phyloP scores from a whole-genome alignment of 37 sponge, comb jelly and placozoan species.

The Bolinopsis microptera region DNA sequence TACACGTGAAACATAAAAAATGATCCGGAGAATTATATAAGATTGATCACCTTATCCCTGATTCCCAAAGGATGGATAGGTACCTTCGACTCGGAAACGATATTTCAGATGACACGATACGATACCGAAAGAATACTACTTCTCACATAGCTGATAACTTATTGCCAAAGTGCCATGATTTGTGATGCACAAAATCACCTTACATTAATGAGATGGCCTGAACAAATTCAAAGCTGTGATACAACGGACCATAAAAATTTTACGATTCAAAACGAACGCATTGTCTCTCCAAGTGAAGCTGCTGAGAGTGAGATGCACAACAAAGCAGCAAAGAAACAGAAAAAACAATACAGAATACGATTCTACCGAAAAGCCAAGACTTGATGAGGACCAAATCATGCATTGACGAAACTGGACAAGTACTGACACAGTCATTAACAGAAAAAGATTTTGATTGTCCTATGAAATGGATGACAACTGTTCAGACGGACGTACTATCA shows the following conservation, averaged over 20 bases:
- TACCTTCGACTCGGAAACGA: background rate
- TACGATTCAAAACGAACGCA: background rate
- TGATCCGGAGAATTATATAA: background rate
- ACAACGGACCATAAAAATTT: background rate
- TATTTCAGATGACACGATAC: background rate
- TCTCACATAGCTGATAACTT: background rate
- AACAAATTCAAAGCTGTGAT: background rate
- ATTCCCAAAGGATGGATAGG: background rate
- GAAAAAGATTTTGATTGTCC: background rate
- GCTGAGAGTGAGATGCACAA: background rate
- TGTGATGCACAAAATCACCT: background rate
- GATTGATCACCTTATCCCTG: background rate
- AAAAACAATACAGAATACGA: background rate
- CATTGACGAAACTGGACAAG: background rate
- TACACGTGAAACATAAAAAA: background rate
- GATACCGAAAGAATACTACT: background rate
- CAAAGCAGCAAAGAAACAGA: background rate
- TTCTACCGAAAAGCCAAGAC: background rate
- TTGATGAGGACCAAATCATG: background rate
- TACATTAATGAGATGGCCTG: background rate
- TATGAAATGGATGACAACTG: background rate
- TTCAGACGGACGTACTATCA: background rate
- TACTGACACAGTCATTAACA: background rate
- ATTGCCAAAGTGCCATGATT: background rate
- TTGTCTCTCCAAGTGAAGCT: background rate